Conservation (phyloP, 2,888 invertebrate genomes). For the Drosophila antonietae region DNA sequence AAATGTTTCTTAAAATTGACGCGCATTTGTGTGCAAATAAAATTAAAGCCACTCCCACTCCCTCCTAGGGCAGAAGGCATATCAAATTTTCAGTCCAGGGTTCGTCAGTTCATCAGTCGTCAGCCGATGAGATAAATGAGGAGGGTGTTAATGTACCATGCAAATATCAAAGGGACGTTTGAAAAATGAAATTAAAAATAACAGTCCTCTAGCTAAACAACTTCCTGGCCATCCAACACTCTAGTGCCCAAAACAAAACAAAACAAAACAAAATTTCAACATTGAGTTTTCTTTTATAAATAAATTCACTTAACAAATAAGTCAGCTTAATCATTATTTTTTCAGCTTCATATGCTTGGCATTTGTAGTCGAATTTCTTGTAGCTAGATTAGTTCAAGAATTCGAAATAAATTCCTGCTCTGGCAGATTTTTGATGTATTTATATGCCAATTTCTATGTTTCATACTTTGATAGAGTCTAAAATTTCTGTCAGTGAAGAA, state of each 20-base stretch:
- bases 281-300: slow-evolving; percentile 1
- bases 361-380: background rate
- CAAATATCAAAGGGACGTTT: slow-evolving; percentile 80
- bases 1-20: slow-evolving; percentile 68
- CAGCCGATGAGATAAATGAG: slow-evolving; percentile 43
- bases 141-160: slow-evolving; percentile 78
- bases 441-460: no score
- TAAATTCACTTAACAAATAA: slow-evolving; percentile 5
- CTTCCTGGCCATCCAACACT: slow-evolving; percentile 3
- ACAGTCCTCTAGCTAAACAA: slow-evolving; percentile 1
- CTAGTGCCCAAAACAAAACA: background rate
- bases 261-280: background rate
- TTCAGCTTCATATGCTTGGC: background rate
- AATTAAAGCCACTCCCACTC: slow-evolving; percentile 58
- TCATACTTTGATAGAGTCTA: no score
- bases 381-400: background rate
- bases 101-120: slow-evolving; percentile 35
- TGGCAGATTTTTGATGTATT: no score
- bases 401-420: no score
- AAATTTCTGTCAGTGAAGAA: no score
- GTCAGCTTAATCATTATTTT: slow-evolving; percentile 1
- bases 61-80: slow-evolving; percentile 63
- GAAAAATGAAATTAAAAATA: slow-evolving; percentile 78
- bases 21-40: slow-evolving; percentile 77
- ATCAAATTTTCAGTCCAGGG: slow-evolving; percentile 83